phyloP scores from a whole-genome alignment of 2,113 vertebrate genomes.

The Campylomormyrus tamandua region DNA sequence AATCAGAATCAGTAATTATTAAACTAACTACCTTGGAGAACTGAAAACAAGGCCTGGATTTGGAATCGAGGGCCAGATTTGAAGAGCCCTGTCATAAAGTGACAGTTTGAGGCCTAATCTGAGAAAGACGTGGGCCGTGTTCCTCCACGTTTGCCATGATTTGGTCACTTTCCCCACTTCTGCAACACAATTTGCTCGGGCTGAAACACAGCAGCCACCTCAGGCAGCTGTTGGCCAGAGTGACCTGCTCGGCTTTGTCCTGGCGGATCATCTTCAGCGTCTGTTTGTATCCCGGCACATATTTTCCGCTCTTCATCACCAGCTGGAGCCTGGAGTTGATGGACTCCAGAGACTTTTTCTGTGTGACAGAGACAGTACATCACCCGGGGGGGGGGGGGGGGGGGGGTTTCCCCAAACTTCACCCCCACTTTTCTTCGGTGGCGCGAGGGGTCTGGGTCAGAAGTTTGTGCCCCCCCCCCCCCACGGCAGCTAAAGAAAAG shows the following conservation, averaged over 20 bases:
- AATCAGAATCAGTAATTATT: too few relatives aligned
- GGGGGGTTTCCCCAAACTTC: too few relatives aligned
- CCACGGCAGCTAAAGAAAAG: too few relatives aligned
- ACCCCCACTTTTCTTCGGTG: too few relatives aligned
- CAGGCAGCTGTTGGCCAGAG: conserved; percentile 96
- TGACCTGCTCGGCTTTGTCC: conserved; percentile 95
- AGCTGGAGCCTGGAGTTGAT: conserved; percentile 97
- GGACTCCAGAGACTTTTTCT: conserved; percentile 99
- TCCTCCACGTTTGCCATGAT: neutral
- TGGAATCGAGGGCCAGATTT: too few relatives aligned
- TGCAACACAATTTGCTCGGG: too few relatives aligned
- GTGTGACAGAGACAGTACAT: conserved; percentile 44
- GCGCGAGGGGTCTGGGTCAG: too few relatives aligned
- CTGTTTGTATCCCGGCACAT: conserved; percentile 83
- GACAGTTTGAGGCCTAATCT: neutral
- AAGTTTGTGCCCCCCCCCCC: too few relatives aligned
- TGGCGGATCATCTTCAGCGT: too few relatives aligned
- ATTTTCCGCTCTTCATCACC: conserved; percentile 99
- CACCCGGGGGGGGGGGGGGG: neutral
- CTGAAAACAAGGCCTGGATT: too few relatives aligned
- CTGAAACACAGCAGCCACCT: conserved; percentile 60
- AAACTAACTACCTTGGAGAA: too few relatives aligned
- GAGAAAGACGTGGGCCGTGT: neutral
- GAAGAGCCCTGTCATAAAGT: neutral
- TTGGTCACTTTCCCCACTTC: neutral